phyloP scores from a whole-genome alignment of 2,888 invertebrate genomes.

The Ectemnius continuus region DNA sequence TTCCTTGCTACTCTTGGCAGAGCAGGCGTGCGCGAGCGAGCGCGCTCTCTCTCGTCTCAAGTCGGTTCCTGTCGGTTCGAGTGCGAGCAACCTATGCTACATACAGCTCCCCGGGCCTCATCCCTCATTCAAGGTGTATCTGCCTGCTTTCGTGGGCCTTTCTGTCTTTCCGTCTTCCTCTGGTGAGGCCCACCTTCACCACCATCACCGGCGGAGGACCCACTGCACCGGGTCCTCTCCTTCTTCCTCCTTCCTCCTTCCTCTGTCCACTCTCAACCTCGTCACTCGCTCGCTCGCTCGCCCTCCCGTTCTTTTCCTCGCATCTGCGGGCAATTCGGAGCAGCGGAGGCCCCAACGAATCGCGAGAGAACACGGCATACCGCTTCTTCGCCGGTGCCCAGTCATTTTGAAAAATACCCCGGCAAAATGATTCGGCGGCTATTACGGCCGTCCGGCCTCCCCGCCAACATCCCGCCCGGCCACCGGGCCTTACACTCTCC shows the following conservation, averaged over 20 bases:
- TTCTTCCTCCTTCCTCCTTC: constrained; percentile 47
- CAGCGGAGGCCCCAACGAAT: constrained; percentile 60
- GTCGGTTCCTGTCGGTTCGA: constrained; percentile 17
- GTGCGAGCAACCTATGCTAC: no score
- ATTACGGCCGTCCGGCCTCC: constrained; percentile 61
- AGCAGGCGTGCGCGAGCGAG: constrained; percentile 51
- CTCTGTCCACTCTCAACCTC: constrained; percentile 37
- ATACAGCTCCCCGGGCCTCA: constrained; percentile 7
- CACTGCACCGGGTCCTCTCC: constrained; percentile 28
- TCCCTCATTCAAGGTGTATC: constrained; percentile 12
- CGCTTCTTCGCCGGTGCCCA: constrained; percentile 63
- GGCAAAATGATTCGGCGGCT: constrained; percentile 70
- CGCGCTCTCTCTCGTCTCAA: constrained; percentile 33
- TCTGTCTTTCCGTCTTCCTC: constrained; percentile 42
- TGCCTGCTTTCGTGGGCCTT: constrained; percentile 19
- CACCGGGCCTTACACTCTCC: constrained; percentile 19
- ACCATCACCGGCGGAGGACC: constrained; percentile 20
- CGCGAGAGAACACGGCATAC: constrained; percentile 66
- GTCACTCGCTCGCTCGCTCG: constrained; percentile 47
- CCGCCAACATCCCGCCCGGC: constrained; percentile 23
- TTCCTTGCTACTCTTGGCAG: constrained; percentile 44
- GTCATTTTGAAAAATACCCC: constrained; percentile 72
- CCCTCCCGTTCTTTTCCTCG: constrained; percentile 48
- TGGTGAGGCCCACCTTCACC: neutral
- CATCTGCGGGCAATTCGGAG: constrained; percentile 68